Percentiles rank a stretch among this genome's conserved stretches.
phyloP scores from a whole-genome alignment of 2,888 invertebrate genomes.

The Hydrotaea diabolus region DNA sequence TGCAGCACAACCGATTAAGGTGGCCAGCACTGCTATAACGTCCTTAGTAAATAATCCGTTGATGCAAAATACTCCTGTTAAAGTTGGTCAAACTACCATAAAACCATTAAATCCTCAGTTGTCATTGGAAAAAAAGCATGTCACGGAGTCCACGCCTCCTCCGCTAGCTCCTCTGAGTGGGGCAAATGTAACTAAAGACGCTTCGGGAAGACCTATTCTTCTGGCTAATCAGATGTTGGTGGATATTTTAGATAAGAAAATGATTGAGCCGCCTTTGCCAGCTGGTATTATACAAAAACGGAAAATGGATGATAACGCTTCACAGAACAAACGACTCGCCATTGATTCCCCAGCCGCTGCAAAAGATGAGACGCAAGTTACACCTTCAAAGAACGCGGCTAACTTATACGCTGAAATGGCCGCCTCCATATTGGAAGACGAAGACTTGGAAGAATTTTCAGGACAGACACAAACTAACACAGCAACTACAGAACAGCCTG shows the following conservation, averaged over 20 bases:
- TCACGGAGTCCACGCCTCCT: conserved; percentile 78
- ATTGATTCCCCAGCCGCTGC: conserved; percentile 77
- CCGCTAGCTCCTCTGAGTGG: conserved; percentile 80
- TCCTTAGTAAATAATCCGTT: conserved; percentile 79
- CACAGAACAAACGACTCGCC: conserved; percentile 81
- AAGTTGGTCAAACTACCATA: conserved; percentile 80
- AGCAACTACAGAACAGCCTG: conserved; percentile 65
- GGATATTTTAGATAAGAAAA: conserved; percentile 90
- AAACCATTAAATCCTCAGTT: conserved; percentile 77
- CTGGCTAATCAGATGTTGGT: conserved; percentile 89
- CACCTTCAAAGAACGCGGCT: conserved; percentile 89
- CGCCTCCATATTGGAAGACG: conserved; percentile 91
- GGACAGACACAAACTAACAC: conserved; percentile 66
- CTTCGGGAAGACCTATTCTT: conserved; percentile 79
- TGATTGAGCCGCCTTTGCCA: conserved; percentile 73
- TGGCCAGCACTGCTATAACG: conserved; percentile 78
- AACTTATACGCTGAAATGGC: conserved; percentile 92
- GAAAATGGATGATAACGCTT: conserved; percentile 72
- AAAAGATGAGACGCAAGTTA: conserved; percentile 74
- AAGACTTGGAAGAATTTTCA: conserved; percentile 82
- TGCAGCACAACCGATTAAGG: conserved; percentile 76
- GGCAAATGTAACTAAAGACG: conserved; percentile 81
- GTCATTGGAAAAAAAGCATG: conserved; percentile 76
- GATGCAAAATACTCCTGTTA: conserved; percentile 79
- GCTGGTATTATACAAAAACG: conserved; percentile 67